Percentiles rank a stretch among this genome's conserved stretches.
Conservation (phyloP, 2,888 invertebrate species). For the Euproctis similis region DNA sequence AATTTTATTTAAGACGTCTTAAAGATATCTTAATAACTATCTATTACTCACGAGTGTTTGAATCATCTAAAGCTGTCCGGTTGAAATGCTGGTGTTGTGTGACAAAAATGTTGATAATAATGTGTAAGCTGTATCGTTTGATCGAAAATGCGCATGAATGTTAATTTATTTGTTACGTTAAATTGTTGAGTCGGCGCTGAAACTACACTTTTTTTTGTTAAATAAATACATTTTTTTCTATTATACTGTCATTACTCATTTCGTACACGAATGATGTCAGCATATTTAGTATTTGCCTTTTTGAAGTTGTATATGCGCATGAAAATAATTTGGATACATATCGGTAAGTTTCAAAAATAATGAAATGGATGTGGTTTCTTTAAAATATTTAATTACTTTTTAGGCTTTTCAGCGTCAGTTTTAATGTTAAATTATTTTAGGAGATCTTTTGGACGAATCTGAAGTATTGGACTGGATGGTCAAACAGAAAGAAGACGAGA, state of each 20-base stretch:
- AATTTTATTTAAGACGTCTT: too few relatives aligned
- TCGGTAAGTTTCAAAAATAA: conserved; percentile 61
- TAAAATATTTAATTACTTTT: conserved; percentile 27
- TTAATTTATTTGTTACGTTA: conserved; percentile 65
- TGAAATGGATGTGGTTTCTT: conserved; percentile 75
- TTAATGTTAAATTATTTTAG: conserved; percentile 59
- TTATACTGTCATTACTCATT: conserved; percentile 60
- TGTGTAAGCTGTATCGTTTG: conserved; percentile 68
- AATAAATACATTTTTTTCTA: conserved; percentile 72
- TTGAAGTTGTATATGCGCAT: conserved; percentile 68
- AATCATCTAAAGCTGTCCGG: conserved; percentile 32
- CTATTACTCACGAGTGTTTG: too few relatives aligned
- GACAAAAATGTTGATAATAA: conserved; percentile 53
- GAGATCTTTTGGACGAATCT: conserved; percentile 80
- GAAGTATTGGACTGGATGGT: conserved; percentile 94
- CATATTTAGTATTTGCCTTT: too few relatives aligned
- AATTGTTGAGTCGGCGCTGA: conserved; percentile 67
- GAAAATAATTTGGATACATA: conserved; percentile 61
- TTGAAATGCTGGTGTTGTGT: conserved; percentile 54
- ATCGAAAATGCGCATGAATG: conserved; percentile 68
- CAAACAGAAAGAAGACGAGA: conserved; percentile 92
- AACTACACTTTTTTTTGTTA: conserved; percentile 67
- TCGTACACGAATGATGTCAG: conserved; percentile 70
- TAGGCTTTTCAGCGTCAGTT: conserved; percentile 36
- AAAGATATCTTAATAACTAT: too few relatives aligned